These are phyloP conservation scores for Oncorhynchus clarkii DNA, from an alignment of 2,113 vertebrate genomes.

Conservation along the genomic window DNA sequence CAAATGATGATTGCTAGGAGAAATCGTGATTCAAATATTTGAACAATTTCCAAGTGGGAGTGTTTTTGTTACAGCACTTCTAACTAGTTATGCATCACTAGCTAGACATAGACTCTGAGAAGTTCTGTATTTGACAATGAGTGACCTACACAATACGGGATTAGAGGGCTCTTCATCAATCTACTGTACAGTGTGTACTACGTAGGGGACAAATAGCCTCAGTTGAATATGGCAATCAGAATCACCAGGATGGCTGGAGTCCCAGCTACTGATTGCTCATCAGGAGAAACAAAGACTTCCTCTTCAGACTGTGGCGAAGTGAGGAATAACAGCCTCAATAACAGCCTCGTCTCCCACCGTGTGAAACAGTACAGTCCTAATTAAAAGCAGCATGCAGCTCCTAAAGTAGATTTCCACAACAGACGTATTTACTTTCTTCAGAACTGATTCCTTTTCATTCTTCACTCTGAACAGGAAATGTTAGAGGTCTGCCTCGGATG, in stretches of 20 bases:
- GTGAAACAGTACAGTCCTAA: conserved; percentile 74
- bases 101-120: neutral
- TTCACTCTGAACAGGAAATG: too few relatives aligned
- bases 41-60: neutral
- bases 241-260: conserved; percentile 62
- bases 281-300: conserved; percentile 55
- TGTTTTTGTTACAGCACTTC: neutral
- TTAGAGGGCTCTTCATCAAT: conserved; percentile 47
- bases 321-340: conserved; percentile 58
- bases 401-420: neutral
- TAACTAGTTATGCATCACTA: neutral
- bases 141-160: conserved; percentile 35
- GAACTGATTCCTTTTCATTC: too few relatives aligned
- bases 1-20: conserved; percentile 64
- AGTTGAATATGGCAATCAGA: conserved; percentile 71
- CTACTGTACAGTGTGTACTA: neutral
- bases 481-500: too few relatives aligned
- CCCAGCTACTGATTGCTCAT: conserved; percentile 71
- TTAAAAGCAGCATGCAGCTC: conserved; percentile 67
- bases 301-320: conserved; percentile 66
- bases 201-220: conserved; percentile 50
- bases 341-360: conserved; percentile 67
- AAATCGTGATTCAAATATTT: conserved; percentile 59
- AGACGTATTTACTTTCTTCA: neutral
- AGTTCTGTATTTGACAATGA: conserved; percentile 39